phyloP scores from a whole-genome alignment of 2,113 vertebrate genomes.

The Hippotragus niger region DNA sequence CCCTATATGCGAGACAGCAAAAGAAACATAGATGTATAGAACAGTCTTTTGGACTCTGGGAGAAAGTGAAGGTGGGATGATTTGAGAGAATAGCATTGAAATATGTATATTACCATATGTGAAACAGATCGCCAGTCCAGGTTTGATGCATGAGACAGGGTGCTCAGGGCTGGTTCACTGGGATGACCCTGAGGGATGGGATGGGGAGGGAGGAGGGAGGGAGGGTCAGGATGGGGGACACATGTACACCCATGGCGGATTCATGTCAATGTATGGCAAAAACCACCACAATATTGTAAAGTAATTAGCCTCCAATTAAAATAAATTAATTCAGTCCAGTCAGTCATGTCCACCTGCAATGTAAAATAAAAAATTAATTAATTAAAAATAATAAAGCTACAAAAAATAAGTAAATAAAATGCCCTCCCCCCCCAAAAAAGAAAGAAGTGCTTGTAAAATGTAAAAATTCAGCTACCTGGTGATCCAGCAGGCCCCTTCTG shows the following conservation, averaged over 20 bases:
- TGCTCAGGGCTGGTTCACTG: background rate
- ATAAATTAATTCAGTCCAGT: background rate
- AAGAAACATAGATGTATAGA: background rate
- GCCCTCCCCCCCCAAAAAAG: fast-evolving
- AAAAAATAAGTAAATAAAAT: background rate
- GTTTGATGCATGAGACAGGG: background rate
- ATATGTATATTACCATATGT: background rate
- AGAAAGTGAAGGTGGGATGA: background rate
- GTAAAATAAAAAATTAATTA: background rate
- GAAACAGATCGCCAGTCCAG: background rate
- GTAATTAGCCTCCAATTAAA: background rate
- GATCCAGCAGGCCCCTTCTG: background rate
- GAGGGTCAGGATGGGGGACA: background rate
- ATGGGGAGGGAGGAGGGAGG: background rate
- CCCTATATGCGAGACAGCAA: background rate
- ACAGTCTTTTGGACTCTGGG: background rate
- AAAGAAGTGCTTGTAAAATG: background rate
- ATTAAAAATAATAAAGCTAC: background rate
- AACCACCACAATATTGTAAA: background rate
- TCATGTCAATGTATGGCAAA: background rate
- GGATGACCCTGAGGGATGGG: background rate
- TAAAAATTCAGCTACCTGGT: background rate
- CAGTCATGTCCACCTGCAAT: background rate
- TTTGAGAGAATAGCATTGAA: background rate
- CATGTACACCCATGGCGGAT: background rate